These are phyloP conservation scores for Choristoneura rosaceana DNA, from an alignment of 2,888 invertebrate species.

Conservation along the genomic window DNA sequence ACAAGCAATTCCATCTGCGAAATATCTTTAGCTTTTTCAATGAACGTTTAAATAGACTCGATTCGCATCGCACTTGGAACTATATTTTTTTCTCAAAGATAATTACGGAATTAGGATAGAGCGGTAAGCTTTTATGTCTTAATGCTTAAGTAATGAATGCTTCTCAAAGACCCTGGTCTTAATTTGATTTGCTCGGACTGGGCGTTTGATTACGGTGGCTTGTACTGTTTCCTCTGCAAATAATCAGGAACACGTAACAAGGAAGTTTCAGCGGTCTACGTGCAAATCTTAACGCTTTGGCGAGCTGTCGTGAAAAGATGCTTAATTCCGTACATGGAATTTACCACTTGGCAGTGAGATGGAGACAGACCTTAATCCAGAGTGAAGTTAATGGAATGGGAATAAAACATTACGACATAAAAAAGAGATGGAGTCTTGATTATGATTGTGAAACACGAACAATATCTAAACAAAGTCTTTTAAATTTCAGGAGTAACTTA, in stretches of 20 bases:
- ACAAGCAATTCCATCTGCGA: slow-evolving; percentile 47
- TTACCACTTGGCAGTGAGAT: not conserved
- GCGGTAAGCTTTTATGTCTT: slow-evolving; percentile 37
- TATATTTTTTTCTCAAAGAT: slow-evolving; percentile 50
- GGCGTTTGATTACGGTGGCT: slow-evolving; percentile 70
- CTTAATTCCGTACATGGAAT: slow-evolving; percentile 24
- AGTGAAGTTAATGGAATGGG: not conserved
- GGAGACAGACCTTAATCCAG: not conserved
- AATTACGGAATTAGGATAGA: slow-evolving; percentile 49
- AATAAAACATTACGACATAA: too few species aligned
- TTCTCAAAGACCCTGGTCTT: slow-evolving; percentile 74
- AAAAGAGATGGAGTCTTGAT: too few species aligned
- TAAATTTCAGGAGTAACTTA: too few species aligned
- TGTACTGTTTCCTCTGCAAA: slow-evolving; percentile 40
- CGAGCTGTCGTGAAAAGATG: slow-evolving; percentile 28
- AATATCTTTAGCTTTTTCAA: slow-evolving; percentile 3
- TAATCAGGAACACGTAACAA: slow-evolving; percentile 42
- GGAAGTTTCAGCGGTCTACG: slow-evolving; percentile 40
- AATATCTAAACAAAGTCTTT: too few species aligned
- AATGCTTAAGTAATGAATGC: slow-evolving; percentile 42
- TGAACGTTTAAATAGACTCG: not conserved
- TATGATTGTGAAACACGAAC: too few species aligned
- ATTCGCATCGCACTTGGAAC: slow-evolving; percentile 6
- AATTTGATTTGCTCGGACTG: slow-evolving; percentile 74
- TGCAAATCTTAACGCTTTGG: slow-evolving; percentile 37